Evolutionary conservation across 1,140 invertebrate species (phyloP), one percentile per base, ranked within the genome.

Genomic region (Elymnias hypermnestra): DNA sequence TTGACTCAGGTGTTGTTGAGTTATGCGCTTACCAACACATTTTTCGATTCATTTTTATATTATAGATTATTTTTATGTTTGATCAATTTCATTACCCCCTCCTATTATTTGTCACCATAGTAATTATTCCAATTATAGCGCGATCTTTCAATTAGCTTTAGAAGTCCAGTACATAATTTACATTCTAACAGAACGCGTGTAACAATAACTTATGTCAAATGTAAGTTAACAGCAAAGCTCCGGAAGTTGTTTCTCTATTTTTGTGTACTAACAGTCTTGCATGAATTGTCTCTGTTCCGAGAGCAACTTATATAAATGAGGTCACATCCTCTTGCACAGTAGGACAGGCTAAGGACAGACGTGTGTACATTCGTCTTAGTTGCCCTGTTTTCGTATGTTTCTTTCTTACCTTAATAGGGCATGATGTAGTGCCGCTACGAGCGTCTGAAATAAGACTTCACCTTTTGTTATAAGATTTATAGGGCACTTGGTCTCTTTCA

Each of bases 251-350:
- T 26, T 3, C 23, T 26, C n/a, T 3, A 29, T 13, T 29, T 22
- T 29, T 29, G 26, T 29, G 26, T 5, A 13, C 26, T 12, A 29
- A 29, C 26, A 29, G 26, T 12, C 26, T 9, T 12, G 9, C 13
- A 29, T 1, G 21, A 22, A 22, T 29, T 29, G 26, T 29, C 26
- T 29, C 6, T 29, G 26, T 29, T 6, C 26, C 7, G 6, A 13
- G 26, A 9, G 26, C n/a, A 29, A 29, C 26, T 29, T 29, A 29
- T 12, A 29, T 29, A 29, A 29, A 29, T 29, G 26, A 29, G 26
- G 26, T 29, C 26, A 29, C 26, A 29, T 29, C 26, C 23, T 8
- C 23, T 29, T 13, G 26, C 26, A 29, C 26, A 13, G 9, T 29
- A 29, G 26, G 26, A 29, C 26, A 13, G 26, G 26, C 9, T 29